phyloP scores from a whole-genome alignment of 2,797 vertebrate genomes.

The Myotis pilosus region DNA sequence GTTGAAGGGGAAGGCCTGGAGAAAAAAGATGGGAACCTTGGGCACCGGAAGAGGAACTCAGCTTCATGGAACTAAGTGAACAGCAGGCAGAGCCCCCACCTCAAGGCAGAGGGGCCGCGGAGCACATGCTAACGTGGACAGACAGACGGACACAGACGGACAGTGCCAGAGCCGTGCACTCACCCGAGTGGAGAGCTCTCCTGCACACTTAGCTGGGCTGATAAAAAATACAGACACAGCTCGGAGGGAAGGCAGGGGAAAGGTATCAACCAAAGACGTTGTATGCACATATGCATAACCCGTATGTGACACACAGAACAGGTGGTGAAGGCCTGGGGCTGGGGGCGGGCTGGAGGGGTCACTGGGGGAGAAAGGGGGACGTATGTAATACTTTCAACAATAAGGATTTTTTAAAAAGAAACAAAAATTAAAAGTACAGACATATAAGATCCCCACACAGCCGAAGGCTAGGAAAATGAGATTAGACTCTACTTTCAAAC shows the following conservation, averaged over 20 bases:
- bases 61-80: not conserved
- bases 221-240: not conserved
- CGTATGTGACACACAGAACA: too few species aligned
- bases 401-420: too few species aligned
- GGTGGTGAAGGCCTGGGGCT: too few species aligned
- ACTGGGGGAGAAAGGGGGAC: too few species aligned
- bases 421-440: not conserved
- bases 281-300: too few species aligned
- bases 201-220: not conserved
- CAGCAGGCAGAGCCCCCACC: not conserved
- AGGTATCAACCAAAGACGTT: too few species aligned
- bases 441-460: not conserved
- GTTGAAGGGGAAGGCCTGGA: not conserved
- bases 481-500: not conserved
- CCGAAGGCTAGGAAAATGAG: not conserved
- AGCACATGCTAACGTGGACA: rapidly evolving
- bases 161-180: not conserved
- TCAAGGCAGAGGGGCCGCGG: not conserved
- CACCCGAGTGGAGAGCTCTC: not conserved
- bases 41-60: not conserved
- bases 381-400: too few species aligned
- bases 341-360: too few species aligned
- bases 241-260: too few species aligned
- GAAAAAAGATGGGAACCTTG: not conserved
- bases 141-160: not conserved